phyloP scores from a whole-genome alignment of 2,888 invertebrate genomes.

The Pterostichus madidus region DNA sequence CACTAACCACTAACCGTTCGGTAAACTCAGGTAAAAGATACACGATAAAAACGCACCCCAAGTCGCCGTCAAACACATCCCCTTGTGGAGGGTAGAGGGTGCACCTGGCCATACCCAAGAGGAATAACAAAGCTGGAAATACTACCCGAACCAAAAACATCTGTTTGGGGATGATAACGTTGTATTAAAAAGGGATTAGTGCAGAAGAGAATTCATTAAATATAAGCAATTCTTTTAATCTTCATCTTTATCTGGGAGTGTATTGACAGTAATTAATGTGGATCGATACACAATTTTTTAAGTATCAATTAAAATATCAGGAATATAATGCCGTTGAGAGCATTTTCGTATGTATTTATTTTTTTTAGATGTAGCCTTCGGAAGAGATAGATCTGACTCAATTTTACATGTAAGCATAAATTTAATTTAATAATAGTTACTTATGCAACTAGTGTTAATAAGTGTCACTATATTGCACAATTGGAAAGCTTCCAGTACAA shows the following conservation, averaged over 20 bases:
- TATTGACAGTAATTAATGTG: no score
- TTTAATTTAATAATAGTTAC: no score
- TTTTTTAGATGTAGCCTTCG: no score
- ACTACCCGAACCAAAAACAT: conserved; percentile 56
- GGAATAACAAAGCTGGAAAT: conserved; percentile 51
- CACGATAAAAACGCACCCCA: conserved; percentile 56
- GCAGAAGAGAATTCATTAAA: conserved; percentile 6
- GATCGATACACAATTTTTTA: no score
- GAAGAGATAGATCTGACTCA: no score
- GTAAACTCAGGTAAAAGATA: conserved; percentile 54
- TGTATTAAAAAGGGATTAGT: conserved; percentile 54
- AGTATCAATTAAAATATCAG: no score
- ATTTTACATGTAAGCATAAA: no score
- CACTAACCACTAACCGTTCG: neutral
- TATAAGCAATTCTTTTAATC: neutral
- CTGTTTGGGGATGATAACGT: conserved; percentile 40
- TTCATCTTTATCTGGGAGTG: neutral
- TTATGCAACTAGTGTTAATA: no score
- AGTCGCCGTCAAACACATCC: conserved; percentile 36
- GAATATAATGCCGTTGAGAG: no score
- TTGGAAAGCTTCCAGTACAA: no score
- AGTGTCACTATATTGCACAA: no score
- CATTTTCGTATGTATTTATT: no score
- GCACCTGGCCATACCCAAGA: conserved; percentile 59
- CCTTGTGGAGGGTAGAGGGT: conserved; percentile 31